These are phyloP conservation scores for Masticophis lateralis DNA, from an alignment of 2,797 vertebrate genomes.

Conservation along the genomic window DNA sequence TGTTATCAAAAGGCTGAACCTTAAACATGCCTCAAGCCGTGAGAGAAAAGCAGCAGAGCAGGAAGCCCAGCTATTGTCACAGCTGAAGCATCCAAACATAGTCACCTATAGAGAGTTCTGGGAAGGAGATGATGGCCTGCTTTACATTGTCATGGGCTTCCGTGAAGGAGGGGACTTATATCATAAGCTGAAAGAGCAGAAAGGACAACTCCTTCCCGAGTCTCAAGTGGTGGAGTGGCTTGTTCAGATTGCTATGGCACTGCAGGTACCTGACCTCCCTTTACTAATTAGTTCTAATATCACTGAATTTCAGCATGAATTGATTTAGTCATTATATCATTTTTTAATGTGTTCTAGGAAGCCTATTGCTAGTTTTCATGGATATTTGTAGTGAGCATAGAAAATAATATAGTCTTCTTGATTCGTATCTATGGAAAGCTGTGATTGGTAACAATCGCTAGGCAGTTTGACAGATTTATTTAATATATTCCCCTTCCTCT, in stretches of 20 bases:
- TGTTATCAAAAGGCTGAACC: slow-evolving; percentile 93
- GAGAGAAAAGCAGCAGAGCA: slow-evolving; percentile 90
- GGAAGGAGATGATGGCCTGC: slow-evolving; percentile 88
- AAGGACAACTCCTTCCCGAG: slow-evolving; percentile 87
- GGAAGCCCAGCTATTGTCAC: slow-evolving; percentile 93
- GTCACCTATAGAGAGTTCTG: slow-evolving; percentile 96
- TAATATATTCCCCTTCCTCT: too few species aligned
- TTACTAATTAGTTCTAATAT: rapidly evolving
- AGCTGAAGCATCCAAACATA: slow-evolving; percentile 86
- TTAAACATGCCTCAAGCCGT: slow-evolving; percentile 82
- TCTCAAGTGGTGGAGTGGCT: slow-evolving; percentile 97
- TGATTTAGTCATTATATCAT: background rate
- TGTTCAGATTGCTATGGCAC: slow-evolving; percentile 97
- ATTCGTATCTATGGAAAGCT: background rate
- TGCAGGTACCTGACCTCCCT: slow-evolving; percentile 78
- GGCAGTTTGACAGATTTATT: too few species aligned
- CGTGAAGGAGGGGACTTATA: slow-evolving; percentile 98
- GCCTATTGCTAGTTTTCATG: background rate
- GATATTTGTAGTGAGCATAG: slow-evolving; percentile 9
- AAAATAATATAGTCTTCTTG: slow-evolving; percentile 2
- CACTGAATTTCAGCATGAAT: background rate
- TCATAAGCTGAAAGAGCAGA: slow-evolving; percentile 87
- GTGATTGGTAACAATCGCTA: background rate
- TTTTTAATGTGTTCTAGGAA: background rate
- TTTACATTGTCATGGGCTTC: slow-evolving; percentile 97